phyloP scores from a whole-genome alignment of 2,113 vertebrate genomes.

The Plotosus lineatus region DNA sequence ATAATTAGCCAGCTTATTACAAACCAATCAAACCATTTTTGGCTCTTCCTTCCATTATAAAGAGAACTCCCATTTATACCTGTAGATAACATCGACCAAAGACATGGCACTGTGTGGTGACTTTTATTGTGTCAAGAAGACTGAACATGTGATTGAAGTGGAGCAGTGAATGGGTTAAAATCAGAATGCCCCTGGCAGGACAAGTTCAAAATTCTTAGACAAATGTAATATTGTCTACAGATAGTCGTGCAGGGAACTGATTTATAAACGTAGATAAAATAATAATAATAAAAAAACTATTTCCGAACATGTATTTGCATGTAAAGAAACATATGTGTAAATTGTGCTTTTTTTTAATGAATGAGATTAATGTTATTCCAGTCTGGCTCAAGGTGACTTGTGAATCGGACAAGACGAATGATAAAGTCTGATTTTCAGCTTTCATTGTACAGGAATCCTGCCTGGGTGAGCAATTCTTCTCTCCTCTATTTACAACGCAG shows the following conservation, averaged over 20 bases:
- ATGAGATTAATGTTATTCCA: neutral
- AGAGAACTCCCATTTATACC: neutral
- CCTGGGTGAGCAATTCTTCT: neutral
- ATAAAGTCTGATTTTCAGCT: neutral
- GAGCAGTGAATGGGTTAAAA: neutral
- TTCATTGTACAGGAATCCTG: no score
- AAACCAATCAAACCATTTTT: neutral
- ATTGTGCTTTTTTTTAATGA: neutral
- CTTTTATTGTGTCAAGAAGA: neutral
- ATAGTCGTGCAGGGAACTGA: neutral
- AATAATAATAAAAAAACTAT: neutral
- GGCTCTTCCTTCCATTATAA: neutral
- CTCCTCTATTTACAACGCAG: neutral
- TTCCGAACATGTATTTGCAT: neutral
- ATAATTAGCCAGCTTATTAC: neutral
- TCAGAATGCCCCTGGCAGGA: neutral
- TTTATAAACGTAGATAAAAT: neutral
- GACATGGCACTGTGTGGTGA: neutral
- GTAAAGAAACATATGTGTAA: neutral
- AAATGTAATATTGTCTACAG: neutral
- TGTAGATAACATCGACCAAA: neutral
- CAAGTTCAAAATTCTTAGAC: neutral
- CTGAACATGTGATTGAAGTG: neutral
- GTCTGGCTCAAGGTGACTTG: slow-evolving; percentile 11
- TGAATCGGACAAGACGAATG: neutral